These are phyloP conservation scores for Phenganax subtilis DNA, from an alignment of 92 coral and sea anemone genomes.

Conservation along the genomic window DNA sequence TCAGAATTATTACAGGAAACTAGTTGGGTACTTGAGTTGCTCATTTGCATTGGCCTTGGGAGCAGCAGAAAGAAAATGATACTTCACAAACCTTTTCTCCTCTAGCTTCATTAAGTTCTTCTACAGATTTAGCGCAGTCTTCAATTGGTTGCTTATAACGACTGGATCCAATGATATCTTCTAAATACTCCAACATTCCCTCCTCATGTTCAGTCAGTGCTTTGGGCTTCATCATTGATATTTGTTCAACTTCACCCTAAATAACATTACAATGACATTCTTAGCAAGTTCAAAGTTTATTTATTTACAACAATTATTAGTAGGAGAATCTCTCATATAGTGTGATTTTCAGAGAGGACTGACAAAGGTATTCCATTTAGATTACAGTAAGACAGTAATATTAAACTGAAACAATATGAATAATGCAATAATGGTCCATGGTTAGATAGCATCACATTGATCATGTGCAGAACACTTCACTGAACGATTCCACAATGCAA, in stretches of 20 bases:
- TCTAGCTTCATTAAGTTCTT: conserved; percentile 77
- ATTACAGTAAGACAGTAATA: too few species aligned
- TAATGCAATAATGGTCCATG: too few species aligned
- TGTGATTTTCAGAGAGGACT: too few species aligned
- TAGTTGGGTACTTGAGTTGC: too few species aligned
- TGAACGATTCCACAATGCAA: too few species aligned
- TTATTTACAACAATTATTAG: not conserved
- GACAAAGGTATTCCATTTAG: too few species aligned
- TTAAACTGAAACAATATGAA: too few species aligned
- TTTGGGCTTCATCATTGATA: conserved; percentile 99
- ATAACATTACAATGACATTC: not conserved
- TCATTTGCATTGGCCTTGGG: not conserved
- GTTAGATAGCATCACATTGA: too few species aligned
- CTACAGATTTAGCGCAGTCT: conserved; percentile 76
- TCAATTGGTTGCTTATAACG: conserved; percentile 93
- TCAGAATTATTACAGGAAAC: too few species aligned
- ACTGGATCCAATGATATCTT: conserved; percentile 94
- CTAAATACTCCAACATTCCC: conserved; percentile 94
- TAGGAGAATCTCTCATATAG: too few species aligned
- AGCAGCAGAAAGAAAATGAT: not conserved
- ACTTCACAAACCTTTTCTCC: conserved; percentile 82
- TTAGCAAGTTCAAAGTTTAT: not conserved
- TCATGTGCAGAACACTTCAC: too few species aligned
- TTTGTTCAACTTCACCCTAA: conserved; percentile 97
- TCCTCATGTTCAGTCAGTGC: conserved; percentile 96